Conservation (phyloP, 2,113 vertebrate genomes). For the Xyliphius kryptos region DNA sequence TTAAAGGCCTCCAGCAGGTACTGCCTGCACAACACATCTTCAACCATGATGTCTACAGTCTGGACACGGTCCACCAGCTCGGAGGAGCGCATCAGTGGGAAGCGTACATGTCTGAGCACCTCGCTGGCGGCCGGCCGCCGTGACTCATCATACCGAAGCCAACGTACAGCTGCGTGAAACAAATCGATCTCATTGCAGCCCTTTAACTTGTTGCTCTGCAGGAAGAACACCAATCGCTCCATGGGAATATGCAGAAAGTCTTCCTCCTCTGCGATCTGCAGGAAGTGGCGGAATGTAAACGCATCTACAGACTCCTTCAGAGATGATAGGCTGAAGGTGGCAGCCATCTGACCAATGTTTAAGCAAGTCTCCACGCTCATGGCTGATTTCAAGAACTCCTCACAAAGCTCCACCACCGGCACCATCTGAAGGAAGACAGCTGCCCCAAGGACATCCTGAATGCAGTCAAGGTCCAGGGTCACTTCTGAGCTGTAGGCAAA, state of each 20-base stretch:
- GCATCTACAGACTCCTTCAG: slow-evolving; percentile 88
- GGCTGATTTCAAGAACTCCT: slow-evolving; percentile 93
- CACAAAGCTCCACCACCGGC: slow-evolving; percentile 90
- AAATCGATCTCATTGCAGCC: slow-evolving; percentile 89
- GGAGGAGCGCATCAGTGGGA: slow-evolving; percentile 88
- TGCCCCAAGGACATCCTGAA: slow-evolving; percentile 93
- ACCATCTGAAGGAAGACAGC: slow-evolving; percentile 97
- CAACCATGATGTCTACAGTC: slow-evolving; percentile 90
- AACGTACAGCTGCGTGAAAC: slow-evolving; percentile 82
- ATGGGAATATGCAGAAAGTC: slow-evolving; percentile 92
- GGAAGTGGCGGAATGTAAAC: slow-evolving; percentile 92
- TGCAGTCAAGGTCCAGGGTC: slow-evolving; percentile 89
- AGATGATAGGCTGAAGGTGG: slow-evolving; percentile 87
- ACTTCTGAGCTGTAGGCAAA: slow-evolving; percentile 96
- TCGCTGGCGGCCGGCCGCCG: slow-evolving; percentile 73
- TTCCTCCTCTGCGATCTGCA: slow-evolving; percentile 89
- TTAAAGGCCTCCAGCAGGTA: slow-evolving; percentile 95
- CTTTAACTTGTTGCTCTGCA: slow-evolving; percentile 91
- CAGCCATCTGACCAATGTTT: slow-evolving; percentile 96
- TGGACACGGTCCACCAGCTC: slow-evolving; percentile 96
- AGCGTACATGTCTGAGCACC: slow-evolving; percentile 89
- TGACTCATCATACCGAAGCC: slow-evolving; percentile 77
- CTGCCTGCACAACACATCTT: slow-evolving; percentile 84
- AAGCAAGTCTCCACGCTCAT: slow-evolving; percentile 97
- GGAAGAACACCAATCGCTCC: slow-evolving; percentile 90